Evolutionary conservation across 2,888 invertebrate genomes (phyloP).

Genomic region (Eucera pruinosa): DNA sequence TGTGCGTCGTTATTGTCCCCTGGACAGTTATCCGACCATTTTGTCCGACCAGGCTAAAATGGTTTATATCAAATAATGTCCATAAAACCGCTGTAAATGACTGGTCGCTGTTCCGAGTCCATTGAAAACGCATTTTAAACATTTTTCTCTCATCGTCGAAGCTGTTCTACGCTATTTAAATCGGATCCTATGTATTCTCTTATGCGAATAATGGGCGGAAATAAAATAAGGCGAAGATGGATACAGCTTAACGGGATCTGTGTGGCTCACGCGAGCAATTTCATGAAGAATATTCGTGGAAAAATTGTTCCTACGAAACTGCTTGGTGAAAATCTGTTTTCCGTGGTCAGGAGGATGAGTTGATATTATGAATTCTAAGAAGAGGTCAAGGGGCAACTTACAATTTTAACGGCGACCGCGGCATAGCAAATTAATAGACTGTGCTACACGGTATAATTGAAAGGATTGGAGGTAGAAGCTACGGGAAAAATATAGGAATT

Average conservation of each 20-base stretch:
- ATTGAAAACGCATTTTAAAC: conserved; percentile 1
- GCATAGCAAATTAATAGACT: too few species aligned
- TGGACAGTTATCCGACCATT: conserved; percentile 36
- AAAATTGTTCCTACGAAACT: conserved; percentile 20
- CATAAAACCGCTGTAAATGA: conserved; percentile 11
- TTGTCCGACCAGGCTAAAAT: conserved; percentile 21
- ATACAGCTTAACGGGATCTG: neutral
- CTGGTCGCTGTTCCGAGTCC: neutral
- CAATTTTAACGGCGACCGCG: neutral
- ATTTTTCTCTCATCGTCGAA: conserved; percentile 4
- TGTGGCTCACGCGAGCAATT: neutral
- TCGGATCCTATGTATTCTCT: neutral
- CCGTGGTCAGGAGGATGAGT: neutral
- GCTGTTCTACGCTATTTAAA: neutral
- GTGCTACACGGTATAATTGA: too few species aligned
- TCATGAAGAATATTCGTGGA: conserved; percentile 11
- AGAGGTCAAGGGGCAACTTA: neutral
- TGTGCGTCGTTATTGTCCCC: conserved; percentile 43
- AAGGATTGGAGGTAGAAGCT: too few species aligned
- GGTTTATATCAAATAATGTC: conserved; percentile 32
- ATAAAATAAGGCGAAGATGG: neutral
- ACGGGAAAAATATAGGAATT: too few species aligned
- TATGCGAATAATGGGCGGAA: neutral
- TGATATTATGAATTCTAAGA: conserved; percentile 19
- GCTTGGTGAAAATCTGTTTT: neutral